Evolutionary conservation across 1,140 invertebrate species (phyloP).

Genomic region (Euschistus heros): DNA sequence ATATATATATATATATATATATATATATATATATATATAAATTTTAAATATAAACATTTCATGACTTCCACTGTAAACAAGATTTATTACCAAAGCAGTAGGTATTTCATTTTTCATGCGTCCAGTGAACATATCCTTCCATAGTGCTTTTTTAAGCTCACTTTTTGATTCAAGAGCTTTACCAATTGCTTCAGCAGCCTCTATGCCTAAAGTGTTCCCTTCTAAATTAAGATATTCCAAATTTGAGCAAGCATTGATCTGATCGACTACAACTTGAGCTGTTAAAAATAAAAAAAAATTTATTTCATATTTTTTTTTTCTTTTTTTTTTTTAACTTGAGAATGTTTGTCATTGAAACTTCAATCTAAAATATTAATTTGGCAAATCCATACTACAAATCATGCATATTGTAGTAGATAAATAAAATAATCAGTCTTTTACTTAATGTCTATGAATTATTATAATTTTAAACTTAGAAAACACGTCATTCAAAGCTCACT

Average conservation of each 20-base stretch:
- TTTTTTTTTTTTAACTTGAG: no score
- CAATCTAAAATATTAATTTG: not conserved
- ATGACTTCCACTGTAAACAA: slow-evolving; percentile 12
- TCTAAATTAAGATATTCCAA: slow-evolving; percentile 71
- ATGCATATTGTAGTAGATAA: no score
- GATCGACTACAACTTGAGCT: slow-evolving; percentile 53
- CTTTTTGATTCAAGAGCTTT: slow-evolving; percentile 63
- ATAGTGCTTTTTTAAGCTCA: slow-evolving; percentile 69
- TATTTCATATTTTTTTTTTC: no score
- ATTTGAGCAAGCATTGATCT: slow-evolving; percentile 46
- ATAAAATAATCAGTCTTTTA: no score
- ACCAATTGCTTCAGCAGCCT: slow-evolving; percentile 73
- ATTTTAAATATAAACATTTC: not conserved
- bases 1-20: not conserved
- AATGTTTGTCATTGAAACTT: not conserved
- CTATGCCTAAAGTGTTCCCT: slow-evolving; percentile 86
- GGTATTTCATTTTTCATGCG: slow-evolving; percentile 93
- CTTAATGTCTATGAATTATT: no score
- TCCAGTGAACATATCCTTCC: slow-evolving; percentile 95
- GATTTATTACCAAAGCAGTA: slow-evolving; percentile 56
- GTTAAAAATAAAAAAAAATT: slow-evolving; percentile 24
- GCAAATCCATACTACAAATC: not conserved
- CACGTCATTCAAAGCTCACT: no score
- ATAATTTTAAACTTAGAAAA: no score
- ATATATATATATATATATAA: not conserved